Conservation (phyloP, 2,113 vertebrate genomes). For the Drymodes brunneopygia region DNA sequence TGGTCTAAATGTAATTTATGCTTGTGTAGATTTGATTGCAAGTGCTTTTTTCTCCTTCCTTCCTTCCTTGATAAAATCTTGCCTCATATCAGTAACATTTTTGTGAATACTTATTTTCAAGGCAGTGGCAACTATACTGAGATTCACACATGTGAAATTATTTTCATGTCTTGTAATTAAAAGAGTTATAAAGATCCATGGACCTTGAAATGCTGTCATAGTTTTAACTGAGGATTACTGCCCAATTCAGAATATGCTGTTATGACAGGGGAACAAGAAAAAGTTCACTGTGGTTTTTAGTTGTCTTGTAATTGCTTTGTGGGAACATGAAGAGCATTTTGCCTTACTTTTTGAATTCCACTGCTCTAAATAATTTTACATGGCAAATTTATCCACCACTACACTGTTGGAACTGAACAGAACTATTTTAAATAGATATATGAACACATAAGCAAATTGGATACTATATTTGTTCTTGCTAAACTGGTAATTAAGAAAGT, state of each 20-base stretch:
- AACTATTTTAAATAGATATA: neutral
- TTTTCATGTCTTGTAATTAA: neutral
- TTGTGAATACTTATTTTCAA: neutral
- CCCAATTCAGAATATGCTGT: neutral
- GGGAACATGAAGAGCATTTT: neutral
- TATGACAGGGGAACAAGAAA: neutral
- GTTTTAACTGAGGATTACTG: neutral
- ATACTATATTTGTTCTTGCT: neutral
- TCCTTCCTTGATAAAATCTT: neutral
- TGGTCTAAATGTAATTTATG: neutral
- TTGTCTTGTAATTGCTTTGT: neutral
- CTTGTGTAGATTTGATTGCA: neutral
- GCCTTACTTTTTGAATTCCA: neutral
- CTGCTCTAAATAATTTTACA: neutral
- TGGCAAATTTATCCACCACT: neutral
- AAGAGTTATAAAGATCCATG: neutral
- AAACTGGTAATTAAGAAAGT: neutral
- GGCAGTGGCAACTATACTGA: neutral
- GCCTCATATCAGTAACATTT: neutral
- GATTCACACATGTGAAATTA: neutral
- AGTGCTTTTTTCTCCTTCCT: neutral
- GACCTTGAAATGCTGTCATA: neutral
- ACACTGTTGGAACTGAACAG: neutral
- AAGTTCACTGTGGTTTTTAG: neutral
- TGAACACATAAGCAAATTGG: neutral